Evolutionary conservation across 2,888 invertebrate species (phyloP).

Genomic region (Drosophila pullipes): DNA sequence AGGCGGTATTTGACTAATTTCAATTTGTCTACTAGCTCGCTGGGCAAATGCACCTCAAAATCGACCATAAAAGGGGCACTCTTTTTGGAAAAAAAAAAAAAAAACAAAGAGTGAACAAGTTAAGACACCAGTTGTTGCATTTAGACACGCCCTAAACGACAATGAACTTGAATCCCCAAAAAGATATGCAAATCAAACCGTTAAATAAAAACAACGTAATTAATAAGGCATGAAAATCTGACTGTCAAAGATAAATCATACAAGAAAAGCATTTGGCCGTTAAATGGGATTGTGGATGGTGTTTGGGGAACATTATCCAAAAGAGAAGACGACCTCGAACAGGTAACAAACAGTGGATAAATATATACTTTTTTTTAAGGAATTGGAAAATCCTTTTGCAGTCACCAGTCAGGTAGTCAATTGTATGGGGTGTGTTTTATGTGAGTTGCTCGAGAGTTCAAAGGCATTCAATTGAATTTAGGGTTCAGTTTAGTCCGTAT

Average conservation of each 20-base stretch:
- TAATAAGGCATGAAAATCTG: conserved; percentile 70
- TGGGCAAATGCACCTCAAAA: conserved; percentile 19
- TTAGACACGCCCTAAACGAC: conserved; percentile 56
- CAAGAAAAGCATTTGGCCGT: conserved; percentile 34
- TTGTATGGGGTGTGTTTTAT: conserved; percentile 37
- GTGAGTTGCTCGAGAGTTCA: conserved; percentile 34
- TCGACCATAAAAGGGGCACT: conserved; percentile 23
- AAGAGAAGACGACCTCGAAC: conserved; percentile 19
- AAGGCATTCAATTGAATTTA: conserved; percentile 47
- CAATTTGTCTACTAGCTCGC: conserved; percentile 20
- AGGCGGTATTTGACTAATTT: conserved; percentile 48
- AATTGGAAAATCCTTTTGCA: conserved; percentile 62
- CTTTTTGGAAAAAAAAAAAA: neutral
- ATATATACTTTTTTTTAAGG: conserved; percentile 32
- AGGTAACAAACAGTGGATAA: conserved; percentile 32
- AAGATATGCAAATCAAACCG: conserved; percentile 64
- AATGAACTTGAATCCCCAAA: conserved; percentile 56
- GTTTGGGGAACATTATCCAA: conserved; percentile 11
- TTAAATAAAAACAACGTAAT: conserved; percentile 35
- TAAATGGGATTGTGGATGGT: conserved; percentile 29
- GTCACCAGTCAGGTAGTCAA: conserved; percentile 66
- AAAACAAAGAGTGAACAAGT: neutral
- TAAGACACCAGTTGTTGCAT: conserved; percentile 23
- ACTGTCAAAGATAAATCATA: conserved; percentile 73
- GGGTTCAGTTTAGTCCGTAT: conserved; percentile 49